These are phyloP conservation scores for Caenorhabditis afra DNA, from an alignment of 2,888 invertebrate genomes.

Conservation along the genomic window DNA sequence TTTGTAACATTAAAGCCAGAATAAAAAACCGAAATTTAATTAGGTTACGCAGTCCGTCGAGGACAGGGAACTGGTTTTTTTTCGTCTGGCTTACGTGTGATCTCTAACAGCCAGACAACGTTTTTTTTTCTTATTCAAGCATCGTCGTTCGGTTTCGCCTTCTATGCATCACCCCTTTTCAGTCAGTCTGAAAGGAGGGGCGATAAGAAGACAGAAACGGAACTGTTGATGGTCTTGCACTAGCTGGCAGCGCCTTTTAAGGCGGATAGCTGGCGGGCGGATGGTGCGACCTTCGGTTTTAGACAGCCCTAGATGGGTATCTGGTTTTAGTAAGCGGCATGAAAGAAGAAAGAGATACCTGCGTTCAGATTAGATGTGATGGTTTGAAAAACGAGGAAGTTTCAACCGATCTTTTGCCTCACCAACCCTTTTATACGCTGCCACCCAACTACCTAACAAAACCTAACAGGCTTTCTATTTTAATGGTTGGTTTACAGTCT, in stretches of 20 bases:
- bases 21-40: constrained; percentile 48
- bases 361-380: constrained; percentile 36
- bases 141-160: no score
- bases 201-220: no score
- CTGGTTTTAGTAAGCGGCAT: constrained; percentile 22
- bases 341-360: constrained; percentile 12
- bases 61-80: constrained; percentile 23
- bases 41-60: constrained; percentile 42
- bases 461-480: not conserved
- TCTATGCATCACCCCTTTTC: no score
- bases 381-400: constrained; percentile 40
- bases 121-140: constrained; percentile 2
- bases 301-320: constrained; percentile 30
- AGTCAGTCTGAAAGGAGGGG: no score
- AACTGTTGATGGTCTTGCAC: no score
- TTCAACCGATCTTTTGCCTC: constrained; percentile 9
- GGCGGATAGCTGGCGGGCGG: constrained; percentile 9
- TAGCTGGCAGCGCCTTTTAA: constrained; percentile 22
- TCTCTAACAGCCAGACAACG: constrained; percentile 29
- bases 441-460: constrained; percentile 9
- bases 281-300: constrained; percentile 35
- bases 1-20: constrained; percentile 45
- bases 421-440: constrained; percentile 4
- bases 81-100: not conserved
- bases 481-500: not conserved